Evolutionary conservation across 2,113 vertebrate species (phyloP).

Genomic region (Sceloporus tristichus): DNA sequence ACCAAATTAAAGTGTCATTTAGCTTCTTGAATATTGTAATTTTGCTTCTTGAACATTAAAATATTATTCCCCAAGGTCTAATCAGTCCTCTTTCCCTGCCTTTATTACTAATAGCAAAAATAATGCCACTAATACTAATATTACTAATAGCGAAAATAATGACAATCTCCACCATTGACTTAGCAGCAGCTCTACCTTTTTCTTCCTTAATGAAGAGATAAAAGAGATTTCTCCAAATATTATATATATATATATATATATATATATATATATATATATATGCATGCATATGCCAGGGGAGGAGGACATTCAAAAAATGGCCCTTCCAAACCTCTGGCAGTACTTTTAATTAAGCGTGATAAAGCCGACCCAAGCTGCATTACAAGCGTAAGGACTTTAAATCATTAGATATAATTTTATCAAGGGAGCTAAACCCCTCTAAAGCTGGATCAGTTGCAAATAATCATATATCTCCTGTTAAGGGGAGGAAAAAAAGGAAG

Average conservation of each 20-base stretch:
- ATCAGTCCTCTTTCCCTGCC: no score
- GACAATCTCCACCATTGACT: neutral
- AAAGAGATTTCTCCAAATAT: neutral
- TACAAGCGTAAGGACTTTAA: conserved; percentile 60
- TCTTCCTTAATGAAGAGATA: neutral
- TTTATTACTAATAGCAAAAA: neutral
- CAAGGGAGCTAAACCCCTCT: conserved; percentile 55
- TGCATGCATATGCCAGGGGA: neutral
- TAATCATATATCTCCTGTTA: conserved; percentile 40
- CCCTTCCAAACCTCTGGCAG: conserved; percentile 34
- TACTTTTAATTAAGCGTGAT: conserved; percentile 47
- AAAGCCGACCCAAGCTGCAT: conserved; percentile 53
- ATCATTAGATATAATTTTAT: conserved; percentile 68
- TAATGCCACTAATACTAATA: neutral
- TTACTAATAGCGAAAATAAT: neutral
- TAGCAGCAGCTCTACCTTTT: no score
- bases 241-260: no score
- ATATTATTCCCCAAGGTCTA: no score
- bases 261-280: no score
- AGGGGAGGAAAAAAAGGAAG: conserved; percentile 78
- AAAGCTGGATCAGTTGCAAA: conserved; percentile 62
- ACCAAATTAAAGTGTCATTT: neutral
- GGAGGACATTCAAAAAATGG: conserved; percentile 24
- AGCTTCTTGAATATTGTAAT: neutral
- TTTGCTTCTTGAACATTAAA: neutral